These are phyloP conservation scores for Orientallactaga bullata DNA, from an alignment of 2,113 vertebrate genomes.

Conservation along the genomic window DNA sequence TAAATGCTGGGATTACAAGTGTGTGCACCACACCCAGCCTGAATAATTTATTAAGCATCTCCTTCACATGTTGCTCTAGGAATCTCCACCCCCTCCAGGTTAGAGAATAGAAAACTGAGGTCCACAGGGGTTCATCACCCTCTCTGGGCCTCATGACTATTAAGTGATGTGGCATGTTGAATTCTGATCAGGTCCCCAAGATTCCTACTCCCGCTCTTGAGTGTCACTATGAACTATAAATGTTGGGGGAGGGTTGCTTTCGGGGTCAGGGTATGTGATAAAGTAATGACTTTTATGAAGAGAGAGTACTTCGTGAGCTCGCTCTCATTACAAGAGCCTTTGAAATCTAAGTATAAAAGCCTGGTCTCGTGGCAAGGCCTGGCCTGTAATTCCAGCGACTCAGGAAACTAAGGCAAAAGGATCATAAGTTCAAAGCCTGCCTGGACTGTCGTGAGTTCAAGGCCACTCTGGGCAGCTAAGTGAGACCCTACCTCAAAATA, in stretches of 20 bases:
- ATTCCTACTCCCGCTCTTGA: background rate
- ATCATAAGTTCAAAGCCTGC: no score
- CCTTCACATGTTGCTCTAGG: accelerated
- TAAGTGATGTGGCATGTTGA: background rate
- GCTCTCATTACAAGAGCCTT: background rate
- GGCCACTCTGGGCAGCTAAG: no score
- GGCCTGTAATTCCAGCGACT: no score
- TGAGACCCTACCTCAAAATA: no score
- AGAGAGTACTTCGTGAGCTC: background rate
- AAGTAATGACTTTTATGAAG: no score
- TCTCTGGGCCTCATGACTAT: background rate
- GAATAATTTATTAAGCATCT: background rate
- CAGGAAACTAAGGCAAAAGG: no score
- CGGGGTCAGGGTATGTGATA: accelerated
- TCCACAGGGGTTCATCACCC: accelerated
- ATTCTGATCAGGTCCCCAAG: background rate
- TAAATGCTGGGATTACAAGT: no score
- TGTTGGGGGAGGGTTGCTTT: no score
- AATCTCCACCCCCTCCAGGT: background rate
- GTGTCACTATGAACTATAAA: background rate
- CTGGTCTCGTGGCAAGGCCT: no score
- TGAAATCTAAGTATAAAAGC: background rate
- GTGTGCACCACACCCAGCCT: no score
- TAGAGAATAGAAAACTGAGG: background rate
- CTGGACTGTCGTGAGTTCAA: no score